Evolutionary conservation across 2,113 vertebrate genomes (phyloP).

Genomic region (Strix aluco): DNA sequence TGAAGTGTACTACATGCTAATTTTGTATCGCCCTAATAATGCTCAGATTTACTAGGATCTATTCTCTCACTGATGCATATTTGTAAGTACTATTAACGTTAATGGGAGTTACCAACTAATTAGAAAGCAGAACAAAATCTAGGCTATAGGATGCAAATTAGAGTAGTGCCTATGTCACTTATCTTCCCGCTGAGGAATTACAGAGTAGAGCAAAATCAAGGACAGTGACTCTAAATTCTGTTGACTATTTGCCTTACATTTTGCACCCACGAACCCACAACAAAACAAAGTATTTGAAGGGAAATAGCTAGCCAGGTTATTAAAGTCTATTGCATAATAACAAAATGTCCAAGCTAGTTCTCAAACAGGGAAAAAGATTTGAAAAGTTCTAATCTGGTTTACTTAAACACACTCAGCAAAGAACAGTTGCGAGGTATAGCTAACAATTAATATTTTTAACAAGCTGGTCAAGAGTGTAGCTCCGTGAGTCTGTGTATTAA

Average conservation of each 20-base stretch:
- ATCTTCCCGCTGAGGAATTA: conserved; percentile 41
- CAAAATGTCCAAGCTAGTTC: background rate
- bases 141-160: conserved; percentile 71
- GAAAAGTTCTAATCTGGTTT: background rate
- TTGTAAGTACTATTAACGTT: conserved; percentile 73
- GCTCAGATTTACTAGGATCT: conserved; percentile 67
- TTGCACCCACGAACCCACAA: background rate
- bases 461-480: conserved; percentile 43
- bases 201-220: conserved; percentile 16
- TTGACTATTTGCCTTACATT: background rate
- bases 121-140: conserved; percentile 66
- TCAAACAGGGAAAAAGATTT: background rate
- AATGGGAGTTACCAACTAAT: conserved; percentile 72
- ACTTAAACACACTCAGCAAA: background rate
- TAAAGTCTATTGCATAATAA: background rate
- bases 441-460: conserved; percentile 62
- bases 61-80: conserved; percentile 62
- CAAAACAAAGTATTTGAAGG: background rate
- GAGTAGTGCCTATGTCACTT: conserved; percentile 36
- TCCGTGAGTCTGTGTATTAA: conserved; percentile 43
- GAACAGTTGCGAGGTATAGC: background rate
- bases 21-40: conserved; percentile 64
- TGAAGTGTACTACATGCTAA: conserved; percentile 56
- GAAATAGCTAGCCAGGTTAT: background rate
- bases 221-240: background rate